Evolutionary conservation across 2,797 vertebrate genomes (phyloP), one percentile per base, ranked within the genome.

Genomic region (Anabacerthia variegaticeps): DNA sequence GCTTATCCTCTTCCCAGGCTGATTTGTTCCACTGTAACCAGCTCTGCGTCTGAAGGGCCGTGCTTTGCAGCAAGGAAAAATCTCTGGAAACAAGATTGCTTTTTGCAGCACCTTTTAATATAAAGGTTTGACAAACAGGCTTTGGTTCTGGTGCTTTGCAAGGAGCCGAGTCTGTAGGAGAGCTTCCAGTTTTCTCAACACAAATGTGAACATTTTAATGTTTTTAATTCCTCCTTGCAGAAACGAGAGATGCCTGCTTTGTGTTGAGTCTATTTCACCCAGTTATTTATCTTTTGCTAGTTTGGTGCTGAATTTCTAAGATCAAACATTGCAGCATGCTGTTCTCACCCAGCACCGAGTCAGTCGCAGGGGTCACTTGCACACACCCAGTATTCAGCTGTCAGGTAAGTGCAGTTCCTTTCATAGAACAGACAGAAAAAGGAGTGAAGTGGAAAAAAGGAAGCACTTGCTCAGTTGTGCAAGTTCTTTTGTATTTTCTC

Each of bases 401-500:
- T 36, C 85, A 58, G 89, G 69, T 63, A 9, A 61, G 69, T 13
- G 41, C 22, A 1, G 43, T 44, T 62, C 36, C 78, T 69, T 22
- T 27, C 19, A 49, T 19, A 51, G n/a, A 34, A 66, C 36, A 43
- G 27, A 14, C 69, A 10, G 62, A 24, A 56, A 68, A n/a, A 48
- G 76, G 26, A 48, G 20, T 3, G 3, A 27, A 67, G 4, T 2
- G 55, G 16, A 16, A 24, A 14, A 51, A 52, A 91, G 66, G 89
- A 85, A 94, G 52, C 7, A 0, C 87, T 85, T 80, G n/a, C 71
- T 82, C 41, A 9, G 28, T 51, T 83, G 28, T 74, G 71, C 27
- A 58, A 94, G 41, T 58, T 74, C 49, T 79, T 67, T 76, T 71
- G 77, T 87, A 16, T 95, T 87, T 94, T 95, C 71, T 95, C 7